phyloP scores from a whole-genome alignment of 2,888 invertebrate genomes.

The Uloborus plumipes region DNA sequence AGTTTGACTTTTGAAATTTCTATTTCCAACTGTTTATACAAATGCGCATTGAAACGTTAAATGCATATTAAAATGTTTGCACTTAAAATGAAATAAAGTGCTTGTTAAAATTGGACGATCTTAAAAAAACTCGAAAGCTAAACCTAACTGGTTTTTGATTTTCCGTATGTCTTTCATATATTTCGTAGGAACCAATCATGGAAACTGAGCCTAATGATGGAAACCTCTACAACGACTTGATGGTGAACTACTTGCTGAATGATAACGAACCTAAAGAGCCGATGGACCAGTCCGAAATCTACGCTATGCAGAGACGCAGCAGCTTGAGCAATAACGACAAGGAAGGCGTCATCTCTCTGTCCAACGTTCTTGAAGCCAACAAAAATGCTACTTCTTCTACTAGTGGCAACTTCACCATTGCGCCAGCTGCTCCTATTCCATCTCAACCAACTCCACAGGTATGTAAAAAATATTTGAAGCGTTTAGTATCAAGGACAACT shows the following conservation, averaged over 20 bases:
- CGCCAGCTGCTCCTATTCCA: slow-evolving; percentile 2
- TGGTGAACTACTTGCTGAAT: slow-evolving; percentile 31
- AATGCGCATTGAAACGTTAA: no score
- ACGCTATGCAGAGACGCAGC: slow-evolving; percentile 32
- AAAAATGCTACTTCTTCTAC: not conserved
- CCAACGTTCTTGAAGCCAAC: slow-evolving; percentile 7
- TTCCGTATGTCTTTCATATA: not conserved
- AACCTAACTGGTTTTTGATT: no score
- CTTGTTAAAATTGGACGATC: no score
- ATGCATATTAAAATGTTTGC: no score
- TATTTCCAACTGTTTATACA: no score
- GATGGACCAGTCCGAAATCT: not conserved
- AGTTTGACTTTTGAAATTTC: no score
- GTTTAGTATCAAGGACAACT: no score
- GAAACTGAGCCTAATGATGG: slow-evolving; percentile 6
- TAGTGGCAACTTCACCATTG: not conserved
- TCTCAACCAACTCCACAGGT: slow-evolving; percentile 7
- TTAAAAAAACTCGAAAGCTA: no score
- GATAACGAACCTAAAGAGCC: slow-evolving; percentile 1
- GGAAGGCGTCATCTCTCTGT: not conserved
- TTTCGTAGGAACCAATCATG: not conserved
- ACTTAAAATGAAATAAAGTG: no score
- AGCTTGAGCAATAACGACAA: not conserved
- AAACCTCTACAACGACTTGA: slow-evolving; percentile 32
- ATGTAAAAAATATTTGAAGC: no score